Evolutionary conservation across 2,113 vertebrate genomes (phyloP).

Genomic region (Corythornis cristatus): DNA sequence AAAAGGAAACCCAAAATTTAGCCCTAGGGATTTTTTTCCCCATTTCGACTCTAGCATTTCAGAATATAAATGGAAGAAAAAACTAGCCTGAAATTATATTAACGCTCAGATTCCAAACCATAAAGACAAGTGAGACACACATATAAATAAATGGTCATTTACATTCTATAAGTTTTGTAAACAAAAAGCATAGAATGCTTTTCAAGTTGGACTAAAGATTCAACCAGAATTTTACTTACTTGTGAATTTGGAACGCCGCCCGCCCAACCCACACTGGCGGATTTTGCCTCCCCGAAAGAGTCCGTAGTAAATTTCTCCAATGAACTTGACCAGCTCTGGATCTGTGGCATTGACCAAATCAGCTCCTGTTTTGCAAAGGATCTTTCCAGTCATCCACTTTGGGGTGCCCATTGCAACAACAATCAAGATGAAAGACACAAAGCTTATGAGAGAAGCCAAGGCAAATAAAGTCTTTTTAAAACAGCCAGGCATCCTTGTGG

Average conservation of each 20-base stretch:
- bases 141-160: neutral
- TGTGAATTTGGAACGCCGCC: slow-evolving; percentile 85
- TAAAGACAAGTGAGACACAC: neutral
- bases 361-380: slow-evolving; percentile 92
- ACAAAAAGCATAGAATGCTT: neutral
- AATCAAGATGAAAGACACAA: slow-evolving; percentile 84
- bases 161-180: neutral
- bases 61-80: neutral
- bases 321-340: slow-evolving; percentile 89
- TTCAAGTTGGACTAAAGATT: neutral
- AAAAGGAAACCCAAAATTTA: neutral
- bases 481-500: slow-evolving; percentile 87
- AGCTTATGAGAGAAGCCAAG: slow-evolving; percentile 83
- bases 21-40: neutral
- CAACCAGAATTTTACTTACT: slow-evolving; percentile 80
- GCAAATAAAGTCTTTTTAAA: slow-evolving; percentile 88
- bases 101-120: neutral
- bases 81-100: neutral
- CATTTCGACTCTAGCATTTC: neutral
- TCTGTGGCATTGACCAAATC: slow-evolving; percentile 93
- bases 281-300: slow-evolving; percentile 91
- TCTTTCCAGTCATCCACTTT: slow-evolving; percentile 89
- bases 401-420: slow-evolving; percentile 85
- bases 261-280: slow-evolving; percentile 89
- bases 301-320: slow-evolving; percentile 91